Percentiles rank a stretch among this genome's conserved stretches.
Conservation (phyloP, 2,113 vertebrate genomes). For the Bos taurus region ARS-UCD2.0 NC_037336.1:65274501-65275000, state of each 20-base stretch:
- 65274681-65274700: neutral
- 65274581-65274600: neutral
- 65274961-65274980: neutral
- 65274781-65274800: neutral
- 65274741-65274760: no score
- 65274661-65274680: neutral
- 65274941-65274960: neutral
- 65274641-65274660: neutral
- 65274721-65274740: neutral
- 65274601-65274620: neutral
- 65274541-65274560: rapidly evolving
- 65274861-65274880: neutral
- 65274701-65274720: neutral
- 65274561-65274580: neutral
- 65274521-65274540: neutral
- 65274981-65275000: neutral
- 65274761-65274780: neutral
- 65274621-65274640: neutral
- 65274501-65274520: neutral
- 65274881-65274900: neutral
- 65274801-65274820: neutral
- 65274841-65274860: neutral
- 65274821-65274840: neutral
- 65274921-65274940: neutral
- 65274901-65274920: neutral